Evolutionary conservation across 1,140 invertebrate genomes (phyloP).

Genomic region (Campoletis sonorensis): DNA sequence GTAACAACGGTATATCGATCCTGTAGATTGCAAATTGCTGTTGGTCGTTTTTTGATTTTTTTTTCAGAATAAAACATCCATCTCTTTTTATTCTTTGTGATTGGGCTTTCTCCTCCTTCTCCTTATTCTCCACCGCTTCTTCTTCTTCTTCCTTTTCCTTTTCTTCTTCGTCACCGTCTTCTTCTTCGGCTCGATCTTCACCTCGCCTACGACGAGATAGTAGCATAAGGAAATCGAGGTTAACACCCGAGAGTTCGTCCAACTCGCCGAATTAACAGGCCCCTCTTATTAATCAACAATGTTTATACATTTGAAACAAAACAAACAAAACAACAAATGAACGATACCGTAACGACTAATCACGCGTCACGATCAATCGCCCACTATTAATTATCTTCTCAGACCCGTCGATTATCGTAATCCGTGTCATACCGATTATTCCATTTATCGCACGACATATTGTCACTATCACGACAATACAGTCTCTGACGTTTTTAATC

Average conservation of each 20-base stretch:
- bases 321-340: no score
- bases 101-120: neutral
- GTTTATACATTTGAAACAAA: no score
- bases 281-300: no score
- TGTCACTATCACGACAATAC: neutral
- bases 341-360: neutral
- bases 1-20: conserved; percentile 5
- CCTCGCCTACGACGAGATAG: conserved; percentile 22
- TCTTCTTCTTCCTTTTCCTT: neutral
- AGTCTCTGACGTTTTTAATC: neutral
- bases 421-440: neutral
- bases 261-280: neutral
- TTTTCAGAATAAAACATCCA: neutral
- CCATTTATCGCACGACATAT: conserved; percentile 9
- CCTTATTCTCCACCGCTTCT: neutral
- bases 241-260: neutral
- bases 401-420: neutral
- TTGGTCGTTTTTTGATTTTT: neutral
- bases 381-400: neutral
- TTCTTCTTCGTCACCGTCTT: conserved; percentile 10
- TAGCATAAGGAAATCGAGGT: conserved; percentile 33
- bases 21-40: neutral
- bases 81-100: conserved; percentile 20
- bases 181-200: conserved; percentile 25
- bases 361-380: neutral